phyloP scores from a whole-genome alignment of 2,113 vertebrate genomes.

The Sorex fumeus region DNA sequence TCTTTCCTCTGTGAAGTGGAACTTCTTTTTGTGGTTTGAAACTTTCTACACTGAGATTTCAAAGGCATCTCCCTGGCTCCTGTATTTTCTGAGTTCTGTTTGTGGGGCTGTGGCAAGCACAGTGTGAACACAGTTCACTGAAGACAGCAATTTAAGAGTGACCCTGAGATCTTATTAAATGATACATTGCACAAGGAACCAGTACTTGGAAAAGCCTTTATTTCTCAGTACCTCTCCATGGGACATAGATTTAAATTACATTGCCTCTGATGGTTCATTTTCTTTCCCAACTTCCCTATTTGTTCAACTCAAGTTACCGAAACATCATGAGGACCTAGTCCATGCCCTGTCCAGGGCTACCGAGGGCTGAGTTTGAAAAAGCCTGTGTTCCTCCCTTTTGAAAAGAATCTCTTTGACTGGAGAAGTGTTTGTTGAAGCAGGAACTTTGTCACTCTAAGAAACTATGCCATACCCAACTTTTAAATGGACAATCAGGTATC shows the following conservation, averaged over 20 bases:
- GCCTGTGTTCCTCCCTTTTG: background rate
- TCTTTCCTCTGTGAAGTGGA: constrained; percentile 75
- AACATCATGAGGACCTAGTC: background rate
- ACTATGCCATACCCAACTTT: background rate
- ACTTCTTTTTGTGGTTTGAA: constrained; percentile 72
- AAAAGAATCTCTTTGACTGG: background rate
- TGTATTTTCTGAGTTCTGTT: constrained; percentile 74
- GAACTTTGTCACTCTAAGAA: background rate
- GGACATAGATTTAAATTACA: constrained; percentile 26
- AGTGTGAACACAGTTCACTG: constrained; percentile 61
- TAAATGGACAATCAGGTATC: background rate
- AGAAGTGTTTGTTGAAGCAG: background rate
- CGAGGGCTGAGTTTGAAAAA: background rate
- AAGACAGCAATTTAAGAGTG: background rate
- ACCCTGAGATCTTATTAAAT: constrained; percentile 60
- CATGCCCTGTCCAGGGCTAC: background rate
- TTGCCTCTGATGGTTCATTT: constrained; percentile 14
- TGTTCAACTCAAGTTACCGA: constrained; percentile 28
- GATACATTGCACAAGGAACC: background rate
- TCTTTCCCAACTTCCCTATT: constrained; percentile 15
- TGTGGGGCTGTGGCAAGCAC: constrained; percentile 64
- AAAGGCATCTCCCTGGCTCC: constrained; percentile 72
- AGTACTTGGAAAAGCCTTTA: constrained; percentile 3
- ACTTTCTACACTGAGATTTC: constrained; percentile 70
- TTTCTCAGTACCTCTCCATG: background rate